Evolutionary conservation across 2,113 vertebrate genomes (phyloP).

Genomic region (Syngnathus typhle): DNA sequence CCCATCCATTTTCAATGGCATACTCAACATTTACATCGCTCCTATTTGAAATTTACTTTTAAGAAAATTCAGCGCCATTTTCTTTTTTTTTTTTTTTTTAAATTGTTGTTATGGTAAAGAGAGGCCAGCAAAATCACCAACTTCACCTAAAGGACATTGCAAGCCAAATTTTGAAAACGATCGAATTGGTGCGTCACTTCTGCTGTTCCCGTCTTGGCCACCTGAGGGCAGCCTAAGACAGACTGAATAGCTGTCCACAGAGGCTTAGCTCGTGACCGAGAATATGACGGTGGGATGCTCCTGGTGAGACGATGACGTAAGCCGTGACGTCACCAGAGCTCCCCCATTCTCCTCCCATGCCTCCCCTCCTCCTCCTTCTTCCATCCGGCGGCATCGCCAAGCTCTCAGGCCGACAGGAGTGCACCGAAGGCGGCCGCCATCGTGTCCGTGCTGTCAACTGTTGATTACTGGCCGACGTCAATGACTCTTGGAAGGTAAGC

Average conservation of each 20-base stretch:
- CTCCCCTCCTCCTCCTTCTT: not conserved
- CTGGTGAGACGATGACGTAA: not conserved
- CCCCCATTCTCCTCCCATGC: not conserved
- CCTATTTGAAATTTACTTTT: no score
- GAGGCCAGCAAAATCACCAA: no score
- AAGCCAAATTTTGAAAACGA: no score
- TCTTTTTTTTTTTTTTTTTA: no score
- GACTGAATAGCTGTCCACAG: not conserved
- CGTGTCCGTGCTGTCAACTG: conserved; percentile 58
- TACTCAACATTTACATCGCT: no score
- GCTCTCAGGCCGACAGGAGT: conserved; percentile 7
- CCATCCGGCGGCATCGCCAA: conserved; percentile 10
- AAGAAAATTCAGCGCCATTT: no score
- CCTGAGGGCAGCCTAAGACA: not conserved
- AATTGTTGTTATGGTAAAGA: no score
- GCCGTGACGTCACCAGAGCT: not conserved
- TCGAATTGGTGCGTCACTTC: no score
- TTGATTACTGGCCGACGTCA: conserved; percentile 67
- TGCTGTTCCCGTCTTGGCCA: not conserved
- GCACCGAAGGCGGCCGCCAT: conserved; percentile 35
- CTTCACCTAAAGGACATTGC: no score
- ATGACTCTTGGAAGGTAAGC: conserved; percentile 77
- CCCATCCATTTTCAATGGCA: no score
- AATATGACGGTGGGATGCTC: not conserved
- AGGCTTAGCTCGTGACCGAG: not conserved